Conservation (phyloP, 2,888 invertebrate genomes). For the Micropterix aruncella region DNA sequence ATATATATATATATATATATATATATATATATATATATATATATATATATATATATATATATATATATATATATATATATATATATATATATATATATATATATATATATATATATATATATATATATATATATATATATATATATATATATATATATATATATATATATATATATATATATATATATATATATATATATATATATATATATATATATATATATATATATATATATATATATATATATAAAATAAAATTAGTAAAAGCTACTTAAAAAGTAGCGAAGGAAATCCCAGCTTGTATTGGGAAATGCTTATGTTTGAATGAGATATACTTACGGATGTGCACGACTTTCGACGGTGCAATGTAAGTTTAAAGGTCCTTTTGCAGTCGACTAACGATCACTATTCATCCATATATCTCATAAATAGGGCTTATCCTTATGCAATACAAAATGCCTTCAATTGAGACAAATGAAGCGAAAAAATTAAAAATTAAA, state of each 20-base stretch:
- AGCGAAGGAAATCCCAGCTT: too few relatives aligned
- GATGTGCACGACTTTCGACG: too few relatives aligned
- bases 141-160: not conserved
- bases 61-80: not conserved
- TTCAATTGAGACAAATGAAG: too few relatives aligned
- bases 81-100: not conserved
- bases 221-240: slow-evolving; percentile 1
- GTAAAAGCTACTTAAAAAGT: too few relatives aligned
- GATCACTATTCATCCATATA: too few relatives aligned
- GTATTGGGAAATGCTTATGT: too few relatives aligned
- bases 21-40: not conserved
- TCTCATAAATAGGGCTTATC: too few relatives aligned
- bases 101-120: not conserved
- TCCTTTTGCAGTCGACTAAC: too few relatives aligned
- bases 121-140: not conserved
- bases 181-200: not conserved
- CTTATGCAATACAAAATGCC: too few relatives aligned
- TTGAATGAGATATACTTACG: too few relatives aligned
- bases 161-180: not conserved
- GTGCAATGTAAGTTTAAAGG: too few relatives aligned
- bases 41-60: not conserved
- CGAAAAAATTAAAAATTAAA: too few relatives aligned
- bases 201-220: slow-evolving; percentile 1
- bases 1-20: not conserved
- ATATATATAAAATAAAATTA: slow-evolving; percentile 2